A percentile compares a stretch with the other conserved stretches of the same genome.
Evolutionary conservation across 2,888 invertebrate genomes (phyloP).

Genomic region (Stenotaenia linearis): DNA sequence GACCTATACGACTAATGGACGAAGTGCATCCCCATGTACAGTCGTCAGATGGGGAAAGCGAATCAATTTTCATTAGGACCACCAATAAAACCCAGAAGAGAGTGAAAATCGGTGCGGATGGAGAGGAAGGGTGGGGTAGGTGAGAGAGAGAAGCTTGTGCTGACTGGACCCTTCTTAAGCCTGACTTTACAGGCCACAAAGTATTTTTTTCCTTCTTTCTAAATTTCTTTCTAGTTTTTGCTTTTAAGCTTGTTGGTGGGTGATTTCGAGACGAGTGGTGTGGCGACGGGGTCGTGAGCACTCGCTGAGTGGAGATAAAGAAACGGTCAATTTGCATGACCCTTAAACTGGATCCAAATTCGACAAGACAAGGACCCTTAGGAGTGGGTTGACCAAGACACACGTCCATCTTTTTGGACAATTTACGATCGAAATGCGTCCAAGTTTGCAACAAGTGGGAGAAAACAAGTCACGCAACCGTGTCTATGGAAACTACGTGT

Average conservation of each 20-base stretch:
- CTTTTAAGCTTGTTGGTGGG: background rate
- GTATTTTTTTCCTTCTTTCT: background rate
- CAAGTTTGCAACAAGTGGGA: background rate
- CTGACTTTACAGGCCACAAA: background rate
- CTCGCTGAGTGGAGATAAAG: no score
- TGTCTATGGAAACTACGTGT: no score
- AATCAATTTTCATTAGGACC: conserved; percentile 32
- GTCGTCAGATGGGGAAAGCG: conserved; percentile 29
- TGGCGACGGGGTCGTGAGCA: background rate
- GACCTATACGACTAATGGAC: conserved; percentile 30
- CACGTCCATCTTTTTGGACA: conserved; percentile 11
- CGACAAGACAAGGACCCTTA: conserved; percentile 3
- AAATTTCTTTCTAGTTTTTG: background rate
- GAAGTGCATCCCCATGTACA: conserved; percentile 31
- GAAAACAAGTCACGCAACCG: no score
- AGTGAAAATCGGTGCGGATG: background rate
- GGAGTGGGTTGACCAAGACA: background rate
- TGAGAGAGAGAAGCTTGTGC: background rate
- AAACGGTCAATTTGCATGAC: conserved; percentile 15
- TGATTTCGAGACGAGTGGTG: background rate
- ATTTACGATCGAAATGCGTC: background rate
- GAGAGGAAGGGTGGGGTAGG: background rate
- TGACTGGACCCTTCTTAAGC: conserved; percentile 5
- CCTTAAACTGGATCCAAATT: background rate
- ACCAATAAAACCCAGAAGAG: conserved; percentile 30